phyloP scores from a whole-genome alignment of 2,113 vertebrate genomes.

The Leucosticte australis region DNA sequence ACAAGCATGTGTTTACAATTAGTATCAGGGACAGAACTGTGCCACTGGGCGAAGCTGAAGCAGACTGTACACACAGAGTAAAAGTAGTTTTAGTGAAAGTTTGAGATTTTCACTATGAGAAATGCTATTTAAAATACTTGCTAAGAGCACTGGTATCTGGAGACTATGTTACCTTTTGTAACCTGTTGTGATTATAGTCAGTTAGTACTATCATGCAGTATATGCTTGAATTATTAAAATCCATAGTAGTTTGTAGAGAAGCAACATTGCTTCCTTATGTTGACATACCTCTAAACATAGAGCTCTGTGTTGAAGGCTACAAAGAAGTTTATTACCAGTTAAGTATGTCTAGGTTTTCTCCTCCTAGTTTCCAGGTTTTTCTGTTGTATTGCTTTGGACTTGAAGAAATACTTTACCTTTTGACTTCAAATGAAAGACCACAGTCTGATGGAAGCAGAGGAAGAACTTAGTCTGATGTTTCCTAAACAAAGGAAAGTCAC shows the following conservation, averaged over 20 bases:
- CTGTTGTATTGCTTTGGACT: background rate
- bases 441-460: background rate
- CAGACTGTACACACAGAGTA: background rate
- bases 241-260: background rate
- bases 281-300: background rate
- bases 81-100: background rate
- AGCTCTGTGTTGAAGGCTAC: background rate
- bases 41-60: background rate
- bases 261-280: background rate
- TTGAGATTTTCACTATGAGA: background rate
- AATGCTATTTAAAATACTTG: background rate
- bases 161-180: background rate
- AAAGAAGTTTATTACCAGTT: background rate
- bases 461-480: background rate
- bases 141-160: background rate
- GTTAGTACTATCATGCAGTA: background rate
- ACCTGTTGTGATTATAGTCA: background rate
- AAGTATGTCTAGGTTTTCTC: background rate
- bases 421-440: background rate
- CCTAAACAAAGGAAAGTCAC: background rate
- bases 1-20: background rate
- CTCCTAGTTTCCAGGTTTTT: background rate
- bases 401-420: background rate
- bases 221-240: background rate
- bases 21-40: background rate